Conservation (phyloP, 1,140 invertebrate species). For the Nebria ingens region DNA sequence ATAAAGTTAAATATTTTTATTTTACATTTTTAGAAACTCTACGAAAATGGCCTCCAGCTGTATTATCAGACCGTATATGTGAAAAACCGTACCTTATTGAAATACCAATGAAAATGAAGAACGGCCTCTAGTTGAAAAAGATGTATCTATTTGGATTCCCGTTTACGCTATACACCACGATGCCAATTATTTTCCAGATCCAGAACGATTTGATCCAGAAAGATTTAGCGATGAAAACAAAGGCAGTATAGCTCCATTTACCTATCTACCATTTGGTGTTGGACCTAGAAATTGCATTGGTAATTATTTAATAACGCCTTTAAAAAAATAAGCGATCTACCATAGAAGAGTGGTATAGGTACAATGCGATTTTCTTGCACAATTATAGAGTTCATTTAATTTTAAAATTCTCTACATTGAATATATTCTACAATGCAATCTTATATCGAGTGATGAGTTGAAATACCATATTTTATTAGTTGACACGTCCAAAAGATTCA, state of each 20-base stretch:
- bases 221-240: conserved; percentile 38
- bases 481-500: no score
- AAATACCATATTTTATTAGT: no score
- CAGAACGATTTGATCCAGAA: conserved; percentile 47
- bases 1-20: background rate
- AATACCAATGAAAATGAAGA: background rate
- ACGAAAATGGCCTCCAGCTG: conserved; percentile 40
- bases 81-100: conserved; percentile 35
- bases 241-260: conserved; percentile 27
- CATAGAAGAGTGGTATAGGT: background rate
- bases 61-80: conserved; percentile 38
- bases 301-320: conserved; percentile 6
- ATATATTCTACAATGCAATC: no score
- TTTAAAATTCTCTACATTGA: no score
- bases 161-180: conserved; percentile 28
- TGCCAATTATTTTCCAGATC: conserved; percentile 41
- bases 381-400: no score
- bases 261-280: conserved; percentile 43
- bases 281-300: conserved; percentile 47
- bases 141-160: conserved; percentile 21
- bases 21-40: conserved; percentile 37
- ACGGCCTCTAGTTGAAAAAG: conserved; percentile 18
- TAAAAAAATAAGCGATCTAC: background rate
- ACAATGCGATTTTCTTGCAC: no score
- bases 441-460: no score